Evolutionary conservation across 2,888 invertebrate genomes (phyloP).

Genomic region (Drosophila falleni): DNA sequence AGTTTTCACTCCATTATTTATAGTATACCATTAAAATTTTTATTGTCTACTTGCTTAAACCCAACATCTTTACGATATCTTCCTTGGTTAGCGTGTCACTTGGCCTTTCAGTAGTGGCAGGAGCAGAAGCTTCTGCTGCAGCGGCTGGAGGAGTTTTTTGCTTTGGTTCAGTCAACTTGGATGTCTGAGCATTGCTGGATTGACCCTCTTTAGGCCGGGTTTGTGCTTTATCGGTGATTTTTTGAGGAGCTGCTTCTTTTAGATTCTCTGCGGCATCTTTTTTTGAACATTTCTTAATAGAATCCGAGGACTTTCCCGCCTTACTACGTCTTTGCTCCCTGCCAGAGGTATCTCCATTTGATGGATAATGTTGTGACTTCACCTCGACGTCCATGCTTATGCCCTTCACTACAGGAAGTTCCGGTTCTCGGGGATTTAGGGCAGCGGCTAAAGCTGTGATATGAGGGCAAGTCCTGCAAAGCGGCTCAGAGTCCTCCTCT

Average conservation of each 20-base stretch:
- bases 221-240: not conserved
- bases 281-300: too few species aligned
- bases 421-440: not conserved
- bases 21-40: not conserved
- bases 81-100: conserved; percentile 59
- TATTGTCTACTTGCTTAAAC: conserved; percentile 30
- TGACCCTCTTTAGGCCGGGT: not conserved
- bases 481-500: not conserved
- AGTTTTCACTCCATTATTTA: not conserved
- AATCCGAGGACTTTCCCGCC: not conserved
- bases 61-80: conserved; percentile 64
- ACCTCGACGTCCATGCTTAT: conserved; percentile 29
- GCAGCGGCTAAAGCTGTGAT: conserved; percentile 15
- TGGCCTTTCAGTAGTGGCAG: not conserved
- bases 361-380: conserved; percentile 41
- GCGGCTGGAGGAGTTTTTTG: not conserved
- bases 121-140: not conserved
- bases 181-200: not conserved
- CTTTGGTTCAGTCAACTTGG: not conserved
- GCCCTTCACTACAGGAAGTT: not conserved
- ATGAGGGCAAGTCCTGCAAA: conserved; percentile 12
- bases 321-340: not conserved
- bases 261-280: too few species aligned
- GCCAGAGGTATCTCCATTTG: not conserved
- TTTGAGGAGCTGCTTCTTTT: not conserved